phyloP scores from a whole-genome alignment of 2,113 vertebrate genomes.

The Suricata suricatta region DNA sequence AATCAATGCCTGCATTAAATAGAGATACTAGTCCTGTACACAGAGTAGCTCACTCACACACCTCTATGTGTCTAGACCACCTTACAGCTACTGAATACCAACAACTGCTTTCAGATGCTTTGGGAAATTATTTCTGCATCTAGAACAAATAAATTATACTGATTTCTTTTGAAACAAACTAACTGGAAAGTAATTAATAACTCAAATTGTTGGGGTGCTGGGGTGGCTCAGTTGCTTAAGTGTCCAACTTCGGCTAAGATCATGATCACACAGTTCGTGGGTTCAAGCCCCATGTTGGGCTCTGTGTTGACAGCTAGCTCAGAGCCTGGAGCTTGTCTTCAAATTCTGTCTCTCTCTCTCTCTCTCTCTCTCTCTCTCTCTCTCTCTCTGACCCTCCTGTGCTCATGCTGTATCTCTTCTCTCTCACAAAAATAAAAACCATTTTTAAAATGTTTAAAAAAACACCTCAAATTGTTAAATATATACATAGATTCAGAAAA shows the following conservation, averaged over 20 bases:
- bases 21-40: neutral
- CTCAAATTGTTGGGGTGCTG: neutral
- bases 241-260: too few relatives aligned
- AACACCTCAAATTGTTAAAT: neutral
- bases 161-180: neutral
- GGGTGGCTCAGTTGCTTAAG: too few relatives aligned
- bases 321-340: too few relatives aligned
- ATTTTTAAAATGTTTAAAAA: too few relatives aligned
- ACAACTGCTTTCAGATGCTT: neutral
- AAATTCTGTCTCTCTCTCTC: too few relatives aligned
- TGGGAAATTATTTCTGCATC: neutral
- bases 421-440: too few relatives aligned
- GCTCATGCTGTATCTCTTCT: too few relatives aligned
- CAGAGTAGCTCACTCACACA: neutral
- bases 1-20: rapidly evolving
- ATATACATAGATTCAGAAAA: neutral
- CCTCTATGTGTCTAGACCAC: neutral
- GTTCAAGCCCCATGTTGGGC: too few relatives aligned
- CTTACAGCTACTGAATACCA: neutral
- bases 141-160: neutral
- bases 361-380: too few relatives aligned
- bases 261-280: too few relatives aligned
- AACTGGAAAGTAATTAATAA: neutral
- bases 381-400: too few relatives aligned
- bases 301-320: too few relatives aligned